phyloP scores from a whole-genome alignment of 2,888 invertebrate species.

The Brenthis hecate region DNA sequence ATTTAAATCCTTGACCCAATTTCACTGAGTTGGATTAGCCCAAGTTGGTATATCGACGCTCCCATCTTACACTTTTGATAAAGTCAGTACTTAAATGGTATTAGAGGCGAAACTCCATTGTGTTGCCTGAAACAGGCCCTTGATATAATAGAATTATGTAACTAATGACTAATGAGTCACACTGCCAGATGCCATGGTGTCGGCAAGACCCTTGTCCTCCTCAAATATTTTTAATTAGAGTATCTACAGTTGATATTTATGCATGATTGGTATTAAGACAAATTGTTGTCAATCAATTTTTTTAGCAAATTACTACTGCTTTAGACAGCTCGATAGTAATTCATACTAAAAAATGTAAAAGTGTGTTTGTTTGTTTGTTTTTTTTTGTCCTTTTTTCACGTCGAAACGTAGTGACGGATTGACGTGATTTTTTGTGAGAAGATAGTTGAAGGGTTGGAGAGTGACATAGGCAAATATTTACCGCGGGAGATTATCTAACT shows the following conservation, averaged over 20 bases:
- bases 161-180: constrained; percentile 32
- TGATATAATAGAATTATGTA: constrained; percentile 24
- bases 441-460: no score
- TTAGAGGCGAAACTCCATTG: constrained; percentile 25
- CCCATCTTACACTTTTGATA: constrained; percentile 47
- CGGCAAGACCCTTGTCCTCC: background rate
- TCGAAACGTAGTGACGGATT: no score
- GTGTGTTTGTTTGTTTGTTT: no score
- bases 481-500: no score
- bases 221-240: background rate
- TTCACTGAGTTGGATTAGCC: constrained; percentile 51
- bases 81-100: constrained; percentile 18
- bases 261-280: background rate
- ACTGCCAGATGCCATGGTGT: constrained; percentile 29
- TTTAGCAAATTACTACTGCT: background rate
- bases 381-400: no score
- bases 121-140: constrained; percentile 30
- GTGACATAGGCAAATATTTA: no score
- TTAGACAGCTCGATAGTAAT: no score
- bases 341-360: no score
- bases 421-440: no score
- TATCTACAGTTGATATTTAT: background rate
- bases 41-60: constrained; percentile 51
- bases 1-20: constrained; percentile 63
- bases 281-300: background rate